Evolutionary conservation across 2,797 vertebrate species (phyloP), one percentile per base, ranked within the genome.

Genomic region (Toxotes lorentzi): DNA sequence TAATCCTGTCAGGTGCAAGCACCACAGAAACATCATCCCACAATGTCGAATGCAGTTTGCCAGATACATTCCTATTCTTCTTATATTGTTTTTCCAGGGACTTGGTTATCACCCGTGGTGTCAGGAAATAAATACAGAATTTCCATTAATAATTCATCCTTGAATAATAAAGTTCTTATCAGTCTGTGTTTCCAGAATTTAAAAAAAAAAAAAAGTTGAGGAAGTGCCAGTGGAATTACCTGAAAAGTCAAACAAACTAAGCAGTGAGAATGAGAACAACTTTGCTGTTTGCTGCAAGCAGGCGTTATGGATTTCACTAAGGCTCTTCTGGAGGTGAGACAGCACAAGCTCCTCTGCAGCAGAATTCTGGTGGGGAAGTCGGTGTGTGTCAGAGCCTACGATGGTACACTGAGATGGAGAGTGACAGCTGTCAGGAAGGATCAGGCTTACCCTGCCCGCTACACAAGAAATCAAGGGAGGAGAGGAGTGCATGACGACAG

Each of bases 361-460:
- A 54, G 85, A 19, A 67, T 82, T 90, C 63, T 76, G 82, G 53
- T 53, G 78, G 62, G 59, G 75, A 81, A 84, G 86, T 83, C 45
- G 23, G 57, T 54, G 80, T 40, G 40, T 87, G 87, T 88, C 80
- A 66, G 70, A 70, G 81, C 85, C 84, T 73, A 27, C 30, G 75
- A 73, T 43, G 81, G 80, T 85, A 78, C 80, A 56, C 78, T 14
- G 81, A 81, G 89, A 94, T 93, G 85, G 79, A 89, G 92, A 94
- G 91, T 93, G 93, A 92, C 93, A 94, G 92, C 90, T 94, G 93
- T 94, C 92, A 81, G 82, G 76, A 75, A 48, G 82, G 90, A 94
- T 94, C 93, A 93, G 88, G 88, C 89, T 89, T 87, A 90, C 82
- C 61, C 86, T 30, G 76, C 56, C 77, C 47, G 73, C 88, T 75